These are phyloP conservation scores for Siniperca chuatsi DNA, from an alignment of 2,113 vertebrate genomes.

Conservation along the genomic window DNA sequence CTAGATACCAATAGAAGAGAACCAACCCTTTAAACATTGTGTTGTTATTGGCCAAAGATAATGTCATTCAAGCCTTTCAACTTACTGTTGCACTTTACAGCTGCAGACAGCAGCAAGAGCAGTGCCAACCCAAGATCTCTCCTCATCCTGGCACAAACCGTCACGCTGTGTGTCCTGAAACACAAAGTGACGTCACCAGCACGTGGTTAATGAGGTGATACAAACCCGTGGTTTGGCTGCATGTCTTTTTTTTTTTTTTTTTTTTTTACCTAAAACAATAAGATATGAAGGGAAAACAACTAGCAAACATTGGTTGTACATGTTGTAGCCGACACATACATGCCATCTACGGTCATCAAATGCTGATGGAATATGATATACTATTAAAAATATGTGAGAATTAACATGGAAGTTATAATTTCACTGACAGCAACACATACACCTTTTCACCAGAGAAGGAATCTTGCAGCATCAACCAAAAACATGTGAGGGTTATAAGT, in stretches of 20 bases:
- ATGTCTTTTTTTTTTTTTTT: constrained; percentile 70
- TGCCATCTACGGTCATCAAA: neutral
- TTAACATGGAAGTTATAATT: neutral
- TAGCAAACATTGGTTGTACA: constrained; percentile 41
- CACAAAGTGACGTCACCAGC: constrained; percentile 24
- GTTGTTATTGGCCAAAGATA: neutral
- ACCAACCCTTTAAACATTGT: neutral
- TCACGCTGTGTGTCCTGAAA: constrained; percentile 5
- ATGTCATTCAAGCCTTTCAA: neutral
- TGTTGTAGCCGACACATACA: constrained; percentile 10
- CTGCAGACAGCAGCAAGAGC: constrained; percentile 61
- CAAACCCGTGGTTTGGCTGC: neutral
- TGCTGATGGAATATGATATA: neutral
- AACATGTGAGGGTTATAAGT: neutral
- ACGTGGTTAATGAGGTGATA: constrained; percentile 6
- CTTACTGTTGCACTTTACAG: constrained; percentile 61
- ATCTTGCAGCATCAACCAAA: neutral
- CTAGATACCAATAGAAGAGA: neutral
- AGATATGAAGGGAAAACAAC: constrained; percentile 69
- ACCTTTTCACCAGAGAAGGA: neutral
- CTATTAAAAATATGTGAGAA: neutral
- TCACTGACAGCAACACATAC: neutral
- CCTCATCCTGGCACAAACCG: constrained; percentile 59
- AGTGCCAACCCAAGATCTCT: constrained; percentile 16
- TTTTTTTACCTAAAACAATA: constrained; percentile 79